Evolutionary conservation across 2,113 vertebrate species (phyloP).

Genomic region (Actenoides lindsayi): DNA sequence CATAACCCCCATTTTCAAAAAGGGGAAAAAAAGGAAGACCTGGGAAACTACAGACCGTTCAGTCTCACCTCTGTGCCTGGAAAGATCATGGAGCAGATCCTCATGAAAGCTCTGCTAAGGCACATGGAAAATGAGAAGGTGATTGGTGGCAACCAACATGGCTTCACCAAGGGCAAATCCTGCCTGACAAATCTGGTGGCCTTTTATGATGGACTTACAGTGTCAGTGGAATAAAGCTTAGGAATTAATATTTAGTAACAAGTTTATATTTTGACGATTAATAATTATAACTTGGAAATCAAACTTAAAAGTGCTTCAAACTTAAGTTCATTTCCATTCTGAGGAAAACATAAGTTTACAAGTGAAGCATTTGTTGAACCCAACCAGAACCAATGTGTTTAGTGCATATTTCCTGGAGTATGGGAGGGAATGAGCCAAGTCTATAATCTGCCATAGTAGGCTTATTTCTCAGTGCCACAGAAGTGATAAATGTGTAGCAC

Average conservation of each 20-base stretch:
- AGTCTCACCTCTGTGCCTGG: too few species aligned
- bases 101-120: too few species aligned
- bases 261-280: not conserved
- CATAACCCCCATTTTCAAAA: too few species aligned
- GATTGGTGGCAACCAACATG: too few species aligned
- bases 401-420: not conserved
- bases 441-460: not conserved
- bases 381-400: not conserved
- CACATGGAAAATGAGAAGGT: too few species aligned
- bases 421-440: not conserved
- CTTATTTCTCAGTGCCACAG: not conserved
- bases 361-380: not conserved
- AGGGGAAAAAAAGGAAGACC: too few species aligned
- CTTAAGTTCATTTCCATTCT: not conserved
- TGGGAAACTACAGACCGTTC: too few species aligned
- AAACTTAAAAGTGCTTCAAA: not conserved
- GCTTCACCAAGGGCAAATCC: not conserved
- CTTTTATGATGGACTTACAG: too few species aligned
- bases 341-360: not conserved
- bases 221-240: not conserved
- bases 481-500: not conserved
- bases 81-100: too few species aligned
- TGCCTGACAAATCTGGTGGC: too few species aligned
- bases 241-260: not conserved
- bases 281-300: not conserved